Percentiles rank a stretch among this genome's conserved stretches.
phyloP scores from a whole-genome alignment of 2,888 invertebrate genomes.

The Drosophila multiciliata region DNA sequence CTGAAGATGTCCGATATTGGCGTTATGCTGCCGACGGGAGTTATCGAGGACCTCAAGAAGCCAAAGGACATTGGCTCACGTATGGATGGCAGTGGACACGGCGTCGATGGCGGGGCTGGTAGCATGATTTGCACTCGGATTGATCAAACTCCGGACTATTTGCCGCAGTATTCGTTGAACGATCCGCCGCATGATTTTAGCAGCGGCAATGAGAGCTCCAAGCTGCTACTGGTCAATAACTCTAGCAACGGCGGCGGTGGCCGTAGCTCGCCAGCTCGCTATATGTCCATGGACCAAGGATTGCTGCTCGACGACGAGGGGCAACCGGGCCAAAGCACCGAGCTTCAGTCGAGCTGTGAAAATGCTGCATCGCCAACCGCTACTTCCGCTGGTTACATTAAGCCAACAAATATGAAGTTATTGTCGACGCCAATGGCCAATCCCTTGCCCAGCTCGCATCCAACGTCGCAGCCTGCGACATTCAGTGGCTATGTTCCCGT shows the following conservation, averaged over 20 bases:
- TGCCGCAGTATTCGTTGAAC: slow-evolving; percentile 38
- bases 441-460: slow-evolving; percentile 24
- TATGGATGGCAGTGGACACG: slow-evolving; percentile 10
- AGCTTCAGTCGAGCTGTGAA: slow-evolving; percentile 16
- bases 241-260: slow-evolving; percentile 46
- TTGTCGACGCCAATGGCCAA: slow-evolving; percentile 46
- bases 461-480: slow-evolving; percentile 22
- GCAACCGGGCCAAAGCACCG: slow-evolving; percentile 17
- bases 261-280: slow-evolving; percentile 43
- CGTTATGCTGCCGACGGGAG: slow-evolving; percentile 78
- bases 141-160: slow-evolving; percentile 50
- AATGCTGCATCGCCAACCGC: background rate
- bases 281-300: slow-evolving; percentile 55
- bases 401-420: slow-evolving; percentile 66
- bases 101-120: slow-evolving; percentile 7
- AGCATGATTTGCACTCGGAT: slow-evolving; percentile 46
- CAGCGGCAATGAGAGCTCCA: slow-evolving; percentile 71
- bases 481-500: slow-evolving; percentile 67
- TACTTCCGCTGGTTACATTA: slow-evolving; percentile 55
- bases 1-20: slow-evolving; percentile 82
- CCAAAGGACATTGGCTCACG: slow-evolving; percentile 40
- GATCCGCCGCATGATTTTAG: slow-evolving; percentile 62
- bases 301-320: slow-evolving; percentile 39
- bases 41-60: slow-evolving; percentile 76
- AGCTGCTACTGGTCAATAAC: slow-evolving; percentile 56